phyloP scores from a whole-genome alignment of 30 jellyfish, hydroid and myxozoan genomes.

The Pelagia noctiluca region DNA sequence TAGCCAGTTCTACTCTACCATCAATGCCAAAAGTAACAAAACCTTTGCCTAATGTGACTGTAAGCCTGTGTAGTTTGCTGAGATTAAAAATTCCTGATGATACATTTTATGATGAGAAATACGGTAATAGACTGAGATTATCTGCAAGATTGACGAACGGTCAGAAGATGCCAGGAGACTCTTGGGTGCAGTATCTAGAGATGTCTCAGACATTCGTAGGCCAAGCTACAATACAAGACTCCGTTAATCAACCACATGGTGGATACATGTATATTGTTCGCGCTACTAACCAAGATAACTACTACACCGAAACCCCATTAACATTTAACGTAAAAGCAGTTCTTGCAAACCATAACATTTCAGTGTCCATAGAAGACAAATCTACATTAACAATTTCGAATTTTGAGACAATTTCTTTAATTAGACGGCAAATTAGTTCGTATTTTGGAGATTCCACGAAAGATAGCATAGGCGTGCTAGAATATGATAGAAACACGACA shows the following conservation, averaged over 20 bases:
- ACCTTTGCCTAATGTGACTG: constrained; percentile 25
- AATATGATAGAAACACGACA: constrained; percentile 27
- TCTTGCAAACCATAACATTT: constrained; percentile 2
- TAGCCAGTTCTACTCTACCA: constrained; percentile 7
- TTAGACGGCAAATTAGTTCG: neutral
- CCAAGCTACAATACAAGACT: constrained; percentile 45
- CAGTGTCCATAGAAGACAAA: constrained; percentile 6
- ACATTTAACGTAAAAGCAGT: neutral
- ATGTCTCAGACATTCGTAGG: constrained; percentile 56
- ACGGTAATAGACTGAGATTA: constrained; percentile 72
- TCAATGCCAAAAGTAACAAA: constrained; percentile 15
- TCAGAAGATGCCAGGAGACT: constrained; percentile 8
- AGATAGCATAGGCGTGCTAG: constrained; percentile 32
- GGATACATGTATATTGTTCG: constrained; percentile 59
- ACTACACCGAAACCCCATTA: constrained; percentile 10
- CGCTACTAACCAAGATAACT: constrained; percentile 18
- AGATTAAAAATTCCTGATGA: constrained; percentile 64
- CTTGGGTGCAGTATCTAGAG: constrained; percentile 60
- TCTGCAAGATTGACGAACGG: constrained; percentile 22
- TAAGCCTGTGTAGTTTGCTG: constrained; percentile 46
- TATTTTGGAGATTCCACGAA: constrained; percentile 55
- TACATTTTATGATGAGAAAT: constrained; percentile 69
- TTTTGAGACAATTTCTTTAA: constrained; percentile 18
- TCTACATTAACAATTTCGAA: neutral
- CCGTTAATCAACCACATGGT: constrained; percentile 34